Conservation (phyloP, 1,140 invertebrate species). For the Phocides pigmalion region DNA sequence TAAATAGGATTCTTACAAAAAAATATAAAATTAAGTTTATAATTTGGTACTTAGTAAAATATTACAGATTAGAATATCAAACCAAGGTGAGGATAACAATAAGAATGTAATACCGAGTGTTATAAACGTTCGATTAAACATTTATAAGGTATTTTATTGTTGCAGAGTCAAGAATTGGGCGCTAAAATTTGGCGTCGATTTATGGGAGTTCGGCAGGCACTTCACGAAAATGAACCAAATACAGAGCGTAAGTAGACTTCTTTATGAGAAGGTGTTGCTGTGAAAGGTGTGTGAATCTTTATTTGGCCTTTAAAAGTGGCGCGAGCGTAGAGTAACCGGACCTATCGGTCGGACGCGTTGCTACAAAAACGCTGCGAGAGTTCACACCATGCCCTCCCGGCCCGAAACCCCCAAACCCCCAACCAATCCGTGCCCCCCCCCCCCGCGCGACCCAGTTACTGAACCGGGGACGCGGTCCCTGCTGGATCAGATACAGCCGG, state of each 20-base stretch:
- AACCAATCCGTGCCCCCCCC: slow-evolving; percentile 25
- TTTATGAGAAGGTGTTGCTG: slow-evolving; percentile 40
- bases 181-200: slow-evolving; percentile 93
- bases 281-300: slow-evolving; percentile 38
- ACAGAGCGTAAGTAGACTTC: slow-evolving; percentile 89
- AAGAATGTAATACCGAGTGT: background rate
- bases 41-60: too few relatives aligned
- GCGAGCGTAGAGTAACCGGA: slow-evolving; percentile 50
- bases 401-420: slow-evolving; percentile 21
- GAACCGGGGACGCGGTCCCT: slow-evolving; percentile 38
- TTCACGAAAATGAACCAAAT: slow-evolving; percentile 94
- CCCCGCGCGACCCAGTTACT: slow-evolving; percentile 57
- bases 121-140: background rate
- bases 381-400: slow-evolving; percentile 44
- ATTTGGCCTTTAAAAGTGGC: slow-evolving; percentile 28
- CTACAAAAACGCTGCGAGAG: slow-evolving; percentile 64
- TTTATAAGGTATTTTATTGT: slow-evolving; percentile 66
- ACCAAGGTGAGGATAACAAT: background rate
- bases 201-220: slow-evolving; percentile 94
- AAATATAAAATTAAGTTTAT: too few relatives aligned
- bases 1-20: too few relatives aligned
- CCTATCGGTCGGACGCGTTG: slow-evolving; percentile 61
- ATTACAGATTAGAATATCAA: background rate
- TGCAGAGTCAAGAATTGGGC: slow-evolving; percentile 96
- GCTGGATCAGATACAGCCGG: slow-evolving; percentile 44